Conservation (phyloP, 2,113 vertebrate genomes). For the Trematocara stigmaticum region DNA sequence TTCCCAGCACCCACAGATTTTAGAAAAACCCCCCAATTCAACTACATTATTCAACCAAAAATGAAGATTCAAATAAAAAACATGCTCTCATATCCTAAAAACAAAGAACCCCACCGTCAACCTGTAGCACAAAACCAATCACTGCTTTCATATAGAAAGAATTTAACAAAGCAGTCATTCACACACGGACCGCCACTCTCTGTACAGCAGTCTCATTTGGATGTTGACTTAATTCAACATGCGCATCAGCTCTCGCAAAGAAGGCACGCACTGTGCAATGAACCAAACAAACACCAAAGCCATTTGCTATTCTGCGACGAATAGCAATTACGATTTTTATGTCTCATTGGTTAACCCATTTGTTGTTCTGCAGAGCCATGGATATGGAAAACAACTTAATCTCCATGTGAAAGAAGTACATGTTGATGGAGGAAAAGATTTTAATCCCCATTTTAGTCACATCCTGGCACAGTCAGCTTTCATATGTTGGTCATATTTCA, state of each 20-base stretch:
- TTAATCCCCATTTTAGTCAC: constrained; percentile 36
- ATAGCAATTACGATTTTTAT: constrained; percentile 60
- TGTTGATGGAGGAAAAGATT: constrained; percentile 27
- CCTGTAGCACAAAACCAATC: not conserved
- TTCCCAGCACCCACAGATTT: not conserved
- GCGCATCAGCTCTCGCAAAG: constrained; percentile 19
- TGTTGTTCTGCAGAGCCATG: constrained; percentile 37
- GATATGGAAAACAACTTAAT: constrained; percentile 47
- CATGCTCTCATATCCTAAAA: not conserved
- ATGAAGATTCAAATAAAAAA: not conserved
- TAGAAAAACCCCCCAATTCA: not conserved
- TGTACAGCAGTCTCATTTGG: constrained; percentile 27
- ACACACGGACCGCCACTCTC: not conserved
- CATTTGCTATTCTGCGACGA: constrained; percentile 52
- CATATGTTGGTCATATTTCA: not conserved
- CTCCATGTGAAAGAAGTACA: constrained; percentile 7
- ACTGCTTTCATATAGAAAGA: not conserved
- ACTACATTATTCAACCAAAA: not conserved
- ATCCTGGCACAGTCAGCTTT: not conserved
- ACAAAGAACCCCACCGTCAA: not conserved
- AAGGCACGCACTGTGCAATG: constrained; percentile 28
- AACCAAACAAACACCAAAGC: constrained; percentile 57
- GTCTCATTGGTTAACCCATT: constrained; percentile 58
- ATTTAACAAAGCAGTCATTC: constrained; percentile 21
- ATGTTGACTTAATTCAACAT: constrained; percentile 57